Evolutionary conservation across 2,888 invertebrate genomes (phyloP), one percentile per base, ranked within the genome.

Genomic region (Malthinus flaveolus): DNA sequence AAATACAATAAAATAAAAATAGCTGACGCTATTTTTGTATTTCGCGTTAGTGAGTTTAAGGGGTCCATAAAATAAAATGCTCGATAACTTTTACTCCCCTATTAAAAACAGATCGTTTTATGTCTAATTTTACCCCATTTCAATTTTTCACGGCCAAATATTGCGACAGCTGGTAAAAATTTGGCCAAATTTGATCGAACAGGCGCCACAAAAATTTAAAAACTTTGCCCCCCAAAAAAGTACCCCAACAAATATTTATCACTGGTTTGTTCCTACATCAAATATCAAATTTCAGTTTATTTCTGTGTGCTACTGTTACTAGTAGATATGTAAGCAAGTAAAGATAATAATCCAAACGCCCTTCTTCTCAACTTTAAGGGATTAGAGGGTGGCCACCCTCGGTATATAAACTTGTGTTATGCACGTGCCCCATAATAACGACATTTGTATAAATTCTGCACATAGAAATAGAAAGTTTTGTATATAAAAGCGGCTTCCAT

Each of bases 361-460:
- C 47, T 45, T 47, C 54, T 46, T 50, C 47, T 44, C 23, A 31
- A 36, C 23, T 56, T 62, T 54, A 47, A 51, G 56, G 59, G 59
- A 62, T 62, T 62, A 62, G 62, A 53, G 62, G 62, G 62, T 53
- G 59, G 59, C 56, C 39, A 44, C 56, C 62, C 46, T 49, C 12
- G 47, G n/a, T 45, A 31, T 23, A 23, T 50, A 63, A 61, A 50
- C 60, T 53, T 45, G 48, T 64, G 58, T 59, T 54, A 49, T 51
- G 65, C 68, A 68, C 68, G 67, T 69, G 68, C 63, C 58, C 53
- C 47, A 65, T 66, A 69, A 66, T 66, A 59, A 50, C 55, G 62
- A 62, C 56, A 63, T 67, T 66, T 65, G 66, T 68, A 60, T 60
- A 60, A 49, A 51, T 52, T 53, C 32, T 53, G 56, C 58, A 58